phyloP scores from a whole-genome alignment of 2,797 vertebrate species.

The Myotis findleyi region DNA sequence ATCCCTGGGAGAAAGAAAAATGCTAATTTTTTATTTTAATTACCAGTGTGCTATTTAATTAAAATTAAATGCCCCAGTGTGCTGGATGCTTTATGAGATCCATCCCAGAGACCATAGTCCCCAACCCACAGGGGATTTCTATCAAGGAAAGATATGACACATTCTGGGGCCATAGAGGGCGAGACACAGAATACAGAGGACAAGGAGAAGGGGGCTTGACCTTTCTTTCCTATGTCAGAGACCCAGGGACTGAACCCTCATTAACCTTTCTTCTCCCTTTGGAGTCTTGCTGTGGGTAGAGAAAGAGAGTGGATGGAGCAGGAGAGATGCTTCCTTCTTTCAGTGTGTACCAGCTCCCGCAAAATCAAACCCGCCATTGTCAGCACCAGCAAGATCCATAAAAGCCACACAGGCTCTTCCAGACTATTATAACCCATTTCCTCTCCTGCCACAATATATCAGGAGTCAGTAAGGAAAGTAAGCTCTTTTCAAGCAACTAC shows the following conservation, averaged over 20 bases:
- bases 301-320: neutral
- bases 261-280: slow-evolving; percentile 13
- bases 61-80: slow-evolving; percentile 58
- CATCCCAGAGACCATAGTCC: slow-evolving; percentile 37
- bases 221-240: neutral
- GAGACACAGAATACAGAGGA: slow-evolving; percentile 41
- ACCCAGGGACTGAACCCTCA: neutral
- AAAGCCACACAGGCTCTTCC: slow-evolving; percentile 27
- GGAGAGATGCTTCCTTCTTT: neutral
- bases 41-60: slow-evolving; percentile 71
- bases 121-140: slow-evolving; percentile 37
- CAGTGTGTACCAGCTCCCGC: neutral
- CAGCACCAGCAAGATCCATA: neutral
- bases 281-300: neutral
- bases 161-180: neutral
- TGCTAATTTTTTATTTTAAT: slow-evolving; percentile 76
- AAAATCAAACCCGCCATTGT: slow-evolving; percentile 4
- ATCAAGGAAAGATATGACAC: slow-evolving; percentile 39
- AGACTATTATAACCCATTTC: slow-evolving; percentile 9
- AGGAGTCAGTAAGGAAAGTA: slow-evolving; percentile 9
- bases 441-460: neutral
- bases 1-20: slow-evolving; percentile 69
- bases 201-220: slow-evolving; percentile 2
- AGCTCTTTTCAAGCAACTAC: neutral
- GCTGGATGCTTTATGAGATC: slow-evolving; percentile 63